Conservation (phyloP, 2,797 vertebrate species). For the Pangasius sanitwongsei region DNA sequence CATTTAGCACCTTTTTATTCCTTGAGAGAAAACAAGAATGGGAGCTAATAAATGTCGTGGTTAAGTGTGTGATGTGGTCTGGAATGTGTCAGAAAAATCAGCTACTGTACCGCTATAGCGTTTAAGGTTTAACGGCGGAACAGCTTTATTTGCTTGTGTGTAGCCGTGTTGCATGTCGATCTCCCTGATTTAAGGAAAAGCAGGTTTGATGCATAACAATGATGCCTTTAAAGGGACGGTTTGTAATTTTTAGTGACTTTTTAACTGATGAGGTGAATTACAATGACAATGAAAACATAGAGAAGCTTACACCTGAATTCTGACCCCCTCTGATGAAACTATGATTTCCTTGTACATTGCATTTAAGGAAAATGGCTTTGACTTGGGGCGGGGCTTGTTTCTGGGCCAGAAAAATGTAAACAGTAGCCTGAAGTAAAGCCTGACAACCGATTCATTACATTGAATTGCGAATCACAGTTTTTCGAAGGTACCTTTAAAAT, state of each 20-base stretch:
- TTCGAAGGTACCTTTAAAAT: not conserved
- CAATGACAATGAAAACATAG: not conserved
- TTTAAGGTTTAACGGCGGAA: not conserved
- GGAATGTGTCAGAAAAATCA: slow-evolving; percentile 58
- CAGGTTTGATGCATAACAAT: not conserved
- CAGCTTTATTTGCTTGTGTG: not conserved
- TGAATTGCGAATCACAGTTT: not conserved
- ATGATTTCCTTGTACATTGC: not conserved
- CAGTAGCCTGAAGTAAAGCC: not conserved
- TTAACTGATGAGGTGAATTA: not conserved
- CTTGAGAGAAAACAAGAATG: slow-evolving; percentile 65
- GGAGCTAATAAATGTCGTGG: slow-evolving; percentile 60
- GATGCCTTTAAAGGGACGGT: not conserved
- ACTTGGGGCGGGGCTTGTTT: not conserved
- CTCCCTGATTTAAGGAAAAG: slow-evolving; percentile 8
- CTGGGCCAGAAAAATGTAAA: slow-evolving; percentile 1
- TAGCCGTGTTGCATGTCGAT: slow-evolving; percentile 10
- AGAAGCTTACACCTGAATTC: not conserved
- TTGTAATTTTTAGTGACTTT: not conserved
- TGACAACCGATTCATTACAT: not conserved
- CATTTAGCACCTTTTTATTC: slow-evolving; percentile 77
- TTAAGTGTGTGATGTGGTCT: slow-evolving; percentile 66
- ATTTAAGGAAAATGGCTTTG: not conserved
- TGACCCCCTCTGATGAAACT: not conserved
- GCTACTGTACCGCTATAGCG: slow-evolving; percentile 60